Conservation (phyloP, 2,797 vertebrate species). For the Characodon lateralis region DNA sequence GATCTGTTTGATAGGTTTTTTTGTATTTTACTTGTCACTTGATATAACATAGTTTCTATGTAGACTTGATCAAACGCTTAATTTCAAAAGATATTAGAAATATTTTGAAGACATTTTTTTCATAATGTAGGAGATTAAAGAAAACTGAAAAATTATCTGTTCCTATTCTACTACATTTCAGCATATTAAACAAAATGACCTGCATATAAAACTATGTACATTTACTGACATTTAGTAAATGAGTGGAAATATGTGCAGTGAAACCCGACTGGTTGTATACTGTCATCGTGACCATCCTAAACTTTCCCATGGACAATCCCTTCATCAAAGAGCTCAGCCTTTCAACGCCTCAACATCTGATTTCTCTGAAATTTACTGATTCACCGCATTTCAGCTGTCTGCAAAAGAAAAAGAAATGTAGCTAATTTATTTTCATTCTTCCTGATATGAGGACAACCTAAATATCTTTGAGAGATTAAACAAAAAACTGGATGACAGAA, state of each 20-base stretch:
- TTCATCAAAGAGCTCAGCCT: neutral
- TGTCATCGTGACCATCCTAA: neutral
- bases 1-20: neutral
- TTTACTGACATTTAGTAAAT: neutral
- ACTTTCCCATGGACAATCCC: constrained; percentile 6
- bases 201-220: no score
- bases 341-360: neutral
- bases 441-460: neutral
- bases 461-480: neutral
- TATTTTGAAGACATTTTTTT: neutral
- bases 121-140: neutral
- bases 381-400: neutral
- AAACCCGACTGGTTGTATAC: neutral
- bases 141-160: neutral
- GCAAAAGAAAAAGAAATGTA: neutral
- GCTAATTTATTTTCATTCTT: neutral
- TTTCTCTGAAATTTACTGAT: neutral
- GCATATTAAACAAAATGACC: neutral
- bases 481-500: neutral
- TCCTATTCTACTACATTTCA: neutral
- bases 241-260: neutral
- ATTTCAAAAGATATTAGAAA: neutral
- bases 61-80: neutral
- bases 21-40: neutral
- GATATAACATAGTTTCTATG: neutral